Conservation (phyloP, 2,888 invertebrate species). For the Pachydiplax longipennis region DNA sequence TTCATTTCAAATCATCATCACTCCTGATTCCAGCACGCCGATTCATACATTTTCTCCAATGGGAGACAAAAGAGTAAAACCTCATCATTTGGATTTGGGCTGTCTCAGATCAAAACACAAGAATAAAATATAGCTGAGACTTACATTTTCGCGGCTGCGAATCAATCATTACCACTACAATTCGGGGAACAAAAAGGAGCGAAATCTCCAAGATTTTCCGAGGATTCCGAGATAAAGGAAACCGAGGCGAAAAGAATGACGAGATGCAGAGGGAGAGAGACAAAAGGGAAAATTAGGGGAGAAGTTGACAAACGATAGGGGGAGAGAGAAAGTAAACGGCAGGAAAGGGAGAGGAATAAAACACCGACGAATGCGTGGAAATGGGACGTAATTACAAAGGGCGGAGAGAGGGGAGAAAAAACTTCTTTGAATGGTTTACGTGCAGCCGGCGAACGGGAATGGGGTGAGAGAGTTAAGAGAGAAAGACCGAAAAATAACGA, state of each 20-base stretch:
- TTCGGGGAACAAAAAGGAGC: too few species aligned
- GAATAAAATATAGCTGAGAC: too few species aligned
- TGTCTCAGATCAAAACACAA: too few species aligned
- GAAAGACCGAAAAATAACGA: neutral
- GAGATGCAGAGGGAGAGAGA: neutral
- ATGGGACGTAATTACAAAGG: neutral
- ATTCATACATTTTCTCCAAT: too few species aligned
- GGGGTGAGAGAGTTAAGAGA: neutral
- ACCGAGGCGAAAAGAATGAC: neutral
- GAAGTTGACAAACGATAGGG: slow-evolving; percentile 9
- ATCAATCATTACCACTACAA: too few species aligned
- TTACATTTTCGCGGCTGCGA: too few species aligned
- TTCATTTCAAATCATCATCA: too few species aligned
- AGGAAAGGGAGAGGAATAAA: neutral
- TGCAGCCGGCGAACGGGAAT: neutral
- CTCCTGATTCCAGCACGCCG: too few species aligned
- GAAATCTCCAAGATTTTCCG: too few species aligned
- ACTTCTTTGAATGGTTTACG: neutral
- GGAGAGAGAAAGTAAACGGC: neutral
- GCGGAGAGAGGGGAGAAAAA: neutral
- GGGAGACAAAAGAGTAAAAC: too few species aligned
- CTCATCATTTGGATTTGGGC: too few species aligned
- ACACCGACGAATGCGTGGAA: neutral
- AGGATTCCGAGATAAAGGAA: too few species aligned
- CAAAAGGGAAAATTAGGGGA: slow-evolving; percentile 8